Evolutionary conservation across 2,113 vertebrate species (phyloP).

Genomic region (Phocoena sinus): DNA sequence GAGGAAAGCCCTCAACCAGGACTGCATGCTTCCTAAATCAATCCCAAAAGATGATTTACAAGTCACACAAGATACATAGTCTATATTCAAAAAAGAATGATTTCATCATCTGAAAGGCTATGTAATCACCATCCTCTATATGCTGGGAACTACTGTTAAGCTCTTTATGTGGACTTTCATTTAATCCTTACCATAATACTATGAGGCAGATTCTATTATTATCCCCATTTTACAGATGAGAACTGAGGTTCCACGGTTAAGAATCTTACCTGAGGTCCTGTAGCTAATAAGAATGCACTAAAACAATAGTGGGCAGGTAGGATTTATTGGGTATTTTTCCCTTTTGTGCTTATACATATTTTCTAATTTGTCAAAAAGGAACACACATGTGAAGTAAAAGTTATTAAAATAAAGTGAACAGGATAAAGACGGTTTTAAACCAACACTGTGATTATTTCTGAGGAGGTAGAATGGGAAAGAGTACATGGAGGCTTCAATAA

Average conservation of each 20-base stretch:
- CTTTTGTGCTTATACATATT: not conserved
- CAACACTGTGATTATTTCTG: not conserved
- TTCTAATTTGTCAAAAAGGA: slow-evolving; percentile 28
- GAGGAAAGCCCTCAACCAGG: not conserved
- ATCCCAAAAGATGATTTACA: not conserved
- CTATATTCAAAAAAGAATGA: not conserved
- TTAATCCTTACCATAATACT: slow-evolving; percentile 7
- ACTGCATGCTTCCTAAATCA: not conserved
- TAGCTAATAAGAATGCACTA: not conserved
- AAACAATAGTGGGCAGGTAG: not conserved
- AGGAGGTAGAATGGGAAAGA: not conserved
- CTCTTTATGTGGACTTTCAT: not conserved
- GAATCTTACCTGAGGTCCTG: not conserved
- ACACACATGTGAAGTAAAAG: not conserved
- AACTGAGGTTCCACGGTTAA: not conserved
- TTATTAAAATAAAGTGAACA: not conserved
- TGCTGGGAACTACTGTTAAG: not conserved
- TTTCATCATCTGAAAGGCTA: not conserved
- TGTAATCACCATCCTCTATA: not conserved
- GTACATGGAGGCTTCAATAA: not conserved
- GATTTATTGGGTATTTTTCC: not conserved
- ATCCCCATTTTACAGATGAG: not conserved
- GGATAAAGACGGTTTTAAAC: slow-evolving; percentile 5
- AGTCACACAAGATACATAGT: not conserved
- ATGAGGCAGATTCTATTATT: not conserved